These are phyloP conservation scores for Larimichthys polyactis DNA, from an alignment of 2,113 vertebrate genomes.

Conservation along the genomic window DNA sequence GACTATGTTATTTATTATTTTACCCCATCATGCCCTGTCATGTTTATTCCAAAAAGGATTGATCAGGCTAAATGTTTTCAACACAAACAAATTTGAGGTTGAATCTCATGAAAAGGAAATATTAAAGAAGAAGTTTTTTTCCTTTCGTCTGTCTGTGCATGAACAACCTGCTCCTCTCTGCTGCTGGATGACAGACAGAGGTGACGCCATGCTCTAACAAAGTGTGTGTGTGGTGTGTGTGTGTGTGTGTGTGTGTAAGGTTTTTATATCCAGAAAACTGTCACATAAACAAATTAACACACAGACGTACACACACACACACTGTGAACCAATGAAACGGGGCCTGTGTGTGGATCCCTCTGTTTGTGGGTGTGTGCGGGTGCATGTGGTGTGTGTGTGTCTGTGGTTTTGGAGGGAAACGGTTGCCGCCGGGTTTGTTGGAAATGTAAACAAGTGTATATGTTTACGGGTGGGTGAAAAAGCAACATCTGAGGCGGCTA, in stretches of 20 bases:
- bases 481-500: slow-evolving; percentile 69
- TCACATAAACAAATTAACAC: slow-evolving; percentile 43
- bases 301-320: background rate
- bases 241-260: slow-evolving; percentile 1
- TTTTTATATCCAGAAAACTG: slow-evolving; percentile 23
- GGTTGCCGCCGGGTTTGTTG: slow-evolving; percentile 70
- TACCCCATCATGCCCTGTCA: background rate
- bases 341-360: slow-evolving; percentile 51
- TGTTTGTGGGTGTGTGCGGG: slow-evolving; percentile 22
- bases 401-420: slow-evolving; percentile 56
- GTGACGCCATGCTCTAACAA: background rate
- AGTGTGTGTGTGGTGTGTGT: slow-evolving; percentile 8
- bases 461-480: slow-evolving; percentile 77
- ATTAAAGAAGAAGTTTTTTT: background rate
- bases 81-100: background rate
- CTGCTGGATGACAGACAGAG: background rate
- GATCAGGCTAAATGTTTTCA: background rate
- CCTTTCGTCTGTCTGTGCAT: background rate
- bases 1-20: no score
- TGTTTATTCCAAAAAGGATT: background rate
- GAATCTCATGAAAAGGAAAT: background rate
- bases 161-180: background rate
- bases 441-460: slow-evolving; percentile 79
- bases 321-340: slow-evolving; percentile 28
- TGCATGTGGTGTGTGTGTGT: slow-evolving; percentile 10